These are phyloP conservation scores for Lobophora halterata DNA, from an alignment of 2,888 invertebrate genomes.

Conservation along the genomic window DNA sequence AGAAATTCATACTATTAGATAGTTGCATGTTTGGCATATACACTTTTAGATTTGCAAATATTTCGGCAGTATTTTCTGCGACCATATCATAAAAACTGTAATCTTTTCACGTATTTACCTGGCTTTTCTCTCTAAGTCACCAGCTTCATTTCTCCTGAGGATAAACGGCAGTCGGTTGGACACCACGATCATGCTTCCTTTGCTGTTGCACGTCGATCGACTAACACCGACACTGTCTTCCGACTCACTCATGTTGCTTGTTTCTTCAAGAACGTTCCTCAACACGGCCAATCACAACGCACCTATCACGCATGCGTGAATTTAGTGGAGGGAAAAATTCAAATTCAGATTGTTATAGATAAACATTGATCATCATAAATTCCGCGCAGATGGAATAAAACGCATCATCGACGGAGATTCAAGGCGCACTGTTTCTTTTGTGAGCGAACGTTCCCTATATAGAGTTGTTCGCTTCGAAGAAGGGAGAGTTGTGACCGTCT, in stretches of 20 bases:
- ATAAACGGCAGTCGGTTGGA: slow-evolving; percentile 95
- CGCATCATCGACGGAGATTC: slow-evolving; percentile 70
- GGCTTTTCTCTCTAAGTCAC: slow-evolving; percentile 88
- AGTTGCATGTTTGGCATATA: too few species aligned
- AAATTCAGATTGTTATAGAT: slow-evolving; percentile 45
- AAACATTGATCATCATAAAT: slow-evolving; percentile 53
- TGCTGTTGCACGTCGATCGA: slow-evolving; percentile 76
- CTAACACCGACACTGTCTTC: slow-evolving; percentile 44
- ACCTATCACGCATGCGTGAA: slow-evolving; percentile 63
- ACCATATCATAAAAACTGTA: background rate
- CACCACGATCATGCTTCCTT: slow-evolving; percentile 93
- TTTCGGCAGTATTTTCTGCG: too few species aligned
- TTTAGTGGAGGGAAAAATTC: slow-evolving; percentile 56
- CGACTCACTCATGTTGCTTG: slow-evolving; percentile 62
- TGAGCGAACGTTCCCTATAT: slow-evolving; percentile 67
- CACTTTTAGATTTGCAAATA: too few species aligned
- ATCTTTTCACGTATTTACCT: slow-evolving; percentile 80
- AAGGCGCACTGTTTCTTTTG: slow-evolving; percentile 69
- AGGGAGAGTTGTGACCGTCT: slow-evolving; percentile 63
- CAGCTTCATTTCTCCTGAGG: slow-evolving; percentile 87
- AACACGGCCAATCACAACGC: slow-evolving; percentile 66
- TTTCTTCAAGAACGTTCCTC: slow-evolving; percentile 50
- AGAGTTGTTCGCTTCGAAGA: slow-evolving; percentile 65
- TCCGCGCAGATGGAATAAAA: slow-evolving; percentile 46
- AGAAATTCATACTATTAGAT: too few species aligned